Evolutionary conservation across 1,140 invertebrate species (phyloP).

Genomic region (Neodiprion fabricii): DNA sequence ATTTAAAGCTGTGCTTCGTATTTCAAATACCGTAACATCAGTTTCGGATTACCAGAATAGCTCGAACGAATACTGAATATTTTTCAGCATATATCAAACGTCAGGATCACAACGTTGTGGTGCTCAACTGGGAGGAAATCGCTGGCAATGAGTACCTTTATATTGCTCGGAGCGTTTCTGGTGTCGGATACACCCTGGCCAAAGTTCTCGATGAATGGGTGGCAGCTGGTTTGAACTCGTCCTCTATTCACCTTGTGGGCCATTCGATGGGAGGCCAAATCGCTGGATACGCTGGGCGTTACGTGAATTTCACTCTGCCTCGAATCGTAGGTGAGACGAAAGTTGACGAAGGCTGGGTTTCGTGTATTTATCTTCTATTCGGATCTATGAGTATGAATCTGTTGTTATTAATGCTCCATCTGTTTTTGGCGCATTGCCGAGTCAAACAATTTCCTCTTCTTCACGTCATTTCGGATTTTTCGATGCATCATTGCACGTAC

Average conservation of each 20-base stretch:
- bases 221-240: slow-evolving; percentile 28
- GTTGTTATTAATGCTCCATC: too few species aligned
- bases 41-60: neutral
- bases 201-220: slow-evolving; percentile 31
- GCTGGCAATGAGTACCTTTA: slow-evolving; percentile 65
- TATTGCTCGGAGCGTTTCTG: slow-evolving; percentile 63
- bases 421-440: too few species aligned
- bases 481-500: too few species aligned
- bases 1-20: too few species aligned
- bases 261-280: slow-evolving; percentile 80
- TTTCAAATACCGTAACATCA: too few species aligned
- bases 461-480: neutral
- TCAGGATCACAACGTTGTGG: slow-evolving; percentile 50
- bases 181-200: slow-evolving; percentile 42
- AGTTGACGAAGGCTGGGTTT: neutral
- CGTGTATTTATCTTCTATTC: too few species aligned
- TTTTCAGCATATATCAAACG: slow-evolving; percentile 49
- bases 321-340: slow-evolving; percentile 49
- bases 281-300: slow-evolving; percentile 69
- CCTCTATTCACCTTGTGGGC: slow-evolving; percentile 73
- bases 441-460: slow-evolving; percentile 7
- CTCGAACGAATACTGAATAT: neutral
- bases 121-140: slow-evolving; percentile 70
- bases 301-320: slow-evolving; percentile 41
- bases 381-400: neutral